phyloP scores from a whole-genome alignment of 1,140 invertebrate species.

The Atta texana region DNA sequence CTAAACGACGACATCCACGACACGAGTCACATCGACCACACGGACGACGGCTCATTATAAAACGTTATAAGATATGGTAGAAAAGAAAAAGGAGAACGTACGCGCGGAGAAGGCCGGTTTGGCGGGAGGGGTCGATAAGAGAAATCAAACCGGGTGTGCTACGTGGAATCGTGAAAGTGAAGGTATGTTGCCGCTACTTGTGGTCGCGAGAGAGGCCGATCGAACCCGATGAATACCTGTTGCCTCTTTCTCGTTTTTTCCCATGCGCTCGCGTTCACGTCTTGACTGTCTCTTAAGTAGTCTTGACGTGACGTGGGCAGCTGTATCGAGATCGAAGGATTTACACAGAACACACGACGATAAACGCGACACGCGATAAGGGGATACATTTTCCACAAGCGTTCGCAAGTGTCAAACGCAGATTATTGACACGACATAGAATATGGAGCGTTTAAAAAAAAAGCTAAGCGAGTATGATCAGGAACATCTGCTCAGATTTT shows the following conservation, averaged over 20 bases:
- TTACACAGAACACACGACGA: background rate
- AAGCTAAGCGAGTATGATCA: slow-evolving; percentile 86
- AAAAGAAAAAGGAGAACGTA: slow-evolving; percentile 58
- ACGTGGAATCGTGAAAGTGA: slow-evolving; percentile 74
- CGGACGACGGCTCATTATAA: background rate
- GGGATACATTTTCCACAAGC: background rate
- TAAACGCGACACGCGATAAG: slow-evolving; percentile 58
- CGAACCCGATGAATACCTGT: slow-evolving; percentile 63
- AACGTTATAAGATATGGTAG: slow-evolving; percentile 39
- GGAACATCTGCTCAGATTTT: slow-evolving; percentile 95
- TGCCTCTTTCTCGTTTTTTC: slow-evolving; percentile 24
- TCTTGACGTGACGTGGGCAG: background rate
- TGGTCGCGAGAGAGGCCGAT: slow-evolving; percentile 34
- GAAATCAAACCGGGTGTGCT: slow-evolving; percentile 69
- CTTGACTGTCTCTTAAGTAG: too few species aligned
- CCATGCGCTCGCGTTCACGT: background rate
- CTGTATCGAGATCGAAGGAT: background rate
- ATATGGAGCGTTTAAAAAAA: slow-evolving; percentile 58
- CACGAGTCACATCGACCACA: background rate
- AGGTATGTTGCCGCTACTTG: slow-evolving; percentile 41
- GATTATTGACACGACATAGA: background rate
- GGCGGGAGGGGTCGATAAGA: slow-evolving; percentile 72
- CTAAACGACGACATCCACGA: too few species aligned
- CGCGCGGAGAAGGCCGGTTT: slow-evolving; percentile 25
- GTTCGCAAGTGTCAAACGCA: slow-evolving; percentile 36